Conservation (phyloP, 2,888 invertebrate genomes). For the Cryptosula pallasiana region DNA sequence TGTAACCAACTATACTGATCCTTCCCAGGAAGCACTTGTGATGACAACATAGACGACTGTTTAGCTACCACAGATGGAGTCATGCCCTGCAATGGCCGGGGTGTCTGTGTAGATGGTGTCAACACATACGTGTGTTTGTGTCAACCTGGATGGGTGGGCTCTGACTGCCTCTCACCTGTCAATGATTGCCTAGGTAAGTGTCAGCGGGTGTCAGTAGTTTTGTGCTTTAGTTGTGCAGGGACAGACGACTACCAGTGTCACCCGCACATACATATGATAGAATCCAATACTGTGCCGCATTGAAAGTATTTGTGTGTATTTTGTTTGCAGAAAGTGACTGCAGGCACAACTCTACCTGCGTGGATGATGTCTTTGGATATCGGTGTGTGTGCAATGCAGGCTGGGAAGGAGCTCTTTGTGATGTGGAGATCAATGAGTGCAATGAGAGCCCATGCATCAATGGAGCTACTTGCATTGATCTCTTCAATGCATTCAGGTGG, state of each 20-base stretch:
- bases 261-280: too few species aligned
- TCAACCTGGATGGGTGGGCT: conserved; percentile 30
- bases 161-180: conserved; percentile 27
- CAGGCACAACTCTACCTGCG: conserved; percentile 6
- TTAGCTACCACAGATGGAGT: not conserved
- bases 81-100: conserved; percentile 28
- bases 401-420: conserved; percentile 20
- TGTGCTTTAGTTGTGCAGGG: too few species aligned
- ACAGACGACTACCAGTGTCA: too few species aligned
- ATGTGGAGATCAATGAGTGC: conserved; percentile 23
- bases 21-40: conserved; percentile 27
- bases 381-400: conserved; percentile 15
- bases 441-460: not conserved
- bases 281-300: too few species aligned
- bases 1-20: too few species aligned
- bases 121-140: conserved; percentile 29
- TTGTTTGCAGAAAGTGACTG: conserved; percentile 16
- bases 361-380: conserved; percentile 16
- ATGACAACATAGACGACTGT: conserved; percentile 29
- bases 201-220: not conserved
- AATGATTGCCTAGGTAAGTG: conserved; percentile 24
- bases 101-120: conserved; percentile 28
- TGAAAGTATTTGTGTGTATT: too few species aligned
- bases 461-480: conserved; percentile 20
- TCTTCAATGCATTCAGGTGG: conserved; percentile 5